Evolutionary conservation across 2,888 invertebrate genomes (phyloP).

Genomic region (Congeria kusceri): DNA sequence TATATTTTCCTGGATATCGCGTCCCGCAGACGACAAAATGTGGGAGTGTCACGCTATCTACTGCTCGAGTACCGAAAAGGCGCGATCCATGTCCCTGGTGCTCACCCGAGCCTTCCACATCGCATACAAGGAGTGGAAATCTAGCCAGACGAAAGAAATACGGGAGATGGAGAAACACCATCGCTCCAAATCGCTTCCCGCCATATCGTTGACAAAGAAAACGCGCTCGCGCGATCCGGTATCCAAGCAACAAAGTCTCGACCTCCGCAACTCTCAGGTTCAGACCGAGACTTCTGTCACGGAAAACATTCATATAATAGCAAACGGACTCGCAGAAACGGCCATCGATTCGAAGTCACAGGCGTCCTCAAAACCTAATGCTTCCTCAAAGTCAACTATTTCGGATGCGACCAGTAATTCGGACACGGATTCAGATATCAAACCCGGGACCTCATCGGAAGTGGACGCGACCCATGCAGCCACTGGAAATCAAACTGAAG

Average conservation of each 20-base stretch:
- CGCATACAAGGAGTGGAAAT: constrained; percentile 81
- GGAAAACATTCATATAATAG: no score
- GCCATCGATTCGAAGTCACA: no score
- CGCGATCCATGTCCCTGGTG: constrained; percentile 77
- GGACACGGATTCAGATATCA: neutral
- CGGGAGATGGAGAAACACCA: constrained; percentile 46
- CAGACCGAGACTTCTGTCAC: no score
- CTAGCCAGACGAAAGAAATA: constrained; percentile 52
- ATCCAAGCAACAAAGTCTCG: no score
- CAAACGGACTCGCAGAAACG: no score
- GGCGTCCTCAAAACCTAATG: no score
- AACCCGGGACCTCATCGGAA: constrained; percentile 2
- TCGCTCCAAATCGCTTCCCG: constrained; percentile 46
- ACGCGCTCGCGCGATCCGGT: neutral
- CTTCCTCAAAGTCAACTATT: no score
- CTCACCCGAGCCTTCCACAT: constrained; percentile 77
- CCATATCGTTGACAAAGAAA: constrained; percentile 3
- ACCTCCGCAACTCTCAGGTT: no score
- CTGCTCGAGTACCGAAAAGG: constrained; percentile 75
- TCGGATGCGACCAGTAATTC: no score
- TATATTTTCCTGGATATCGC: constrained; percentile 6
- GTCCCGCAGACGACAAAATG: neutral
- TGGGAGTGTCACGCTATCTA: constrained; percentile 72
- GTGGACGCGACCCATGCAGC: neutral
- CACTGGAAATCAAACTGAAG: neutral